Evolutionary conservation across 2,888 invertebrate genomes (phyloP), one percentile per base, ranked within the genome.

Genomic region (Nymphalis polychloros): DNA sequence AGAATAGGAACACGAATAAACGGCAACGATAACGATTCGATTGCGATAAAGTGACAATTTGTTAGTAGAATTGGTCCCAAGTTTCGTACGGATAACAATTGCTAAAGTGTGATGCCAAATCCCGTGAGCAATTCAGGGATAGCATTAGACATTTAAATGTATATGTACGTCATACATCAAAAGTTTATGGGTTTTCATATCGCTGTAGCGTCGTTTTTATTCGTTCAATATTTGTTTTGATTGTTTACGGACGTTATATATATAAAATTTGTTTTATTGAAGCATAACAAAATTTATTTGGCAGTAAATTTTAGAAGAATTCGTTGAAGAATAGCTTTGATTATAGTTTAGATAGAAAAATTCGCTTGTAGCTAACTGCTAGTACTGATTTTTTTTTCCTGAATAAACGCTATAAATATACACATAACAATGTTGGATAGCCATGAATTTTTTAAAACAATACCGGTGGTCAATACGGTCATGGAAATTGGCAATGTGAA

Each of bases 231-330:
- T 47, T 27, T 53, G 60, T 66, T 47, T 57, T 50, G 61, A 57
- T 62, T 69, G 57, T 69, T 64, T 52, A 23, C 48, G 48, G 49
- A 65, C 47, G 59, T 50, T 59, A 8, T 35, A 35, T 53, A 55
- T 52, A 69, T 69, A 41, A 65, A 65, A 64, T 61, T 64, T 49
- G 57, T 59, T 69, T 69, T 69, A 69, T 69, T 65, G 62, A 19
- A 47, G 50, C 47, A 59, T 65, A 59, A 20, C 27, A 1, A 19
- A 47, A 69, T 69, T 65, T 65, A 69, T 65, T 50, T 17, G 59
- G 16, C 35, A 59, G 57, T 41, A 35, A 59, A 59, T 53, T 47
- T 46, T 31, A 47, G 27, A 19, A n/a, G 49, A n/a, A 49, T 19
- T 6, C 27, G 27, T 31, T 31, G 27, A 31, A 31, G 49, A 8